Conservation (phyloP, 2,888 invertebrate genomes). For the Automeris io region DNA sequence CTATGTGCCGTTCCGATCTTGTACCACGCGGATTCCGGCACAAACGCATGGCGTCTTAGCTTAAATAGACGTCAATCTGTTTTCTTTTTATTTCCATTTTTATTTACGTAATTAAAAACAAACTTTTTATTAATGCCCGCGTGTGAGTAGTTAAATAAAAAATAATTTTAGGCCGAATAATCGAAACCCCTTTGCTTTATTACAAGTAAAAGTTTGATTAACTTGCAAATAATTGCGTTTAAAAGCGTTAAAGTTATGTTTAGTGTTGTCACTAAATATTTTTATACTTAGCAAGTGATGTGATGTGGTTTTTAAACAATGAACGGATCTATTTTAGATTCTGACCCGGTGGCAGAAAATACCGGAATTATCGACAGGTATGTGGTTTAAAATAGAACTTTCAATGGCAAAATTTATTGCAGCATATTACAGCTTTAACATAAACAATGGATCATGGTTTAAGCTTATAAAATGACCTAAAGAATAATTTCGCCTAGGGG, state of each 20-base stretch:
- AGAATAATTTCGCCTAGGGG: too few relatives aligned
- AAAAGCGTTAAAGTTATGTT: not conserved
- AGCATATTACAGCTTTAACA: too few relatives aligned
- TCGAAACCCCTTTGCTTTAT: conserved; percentile 10
- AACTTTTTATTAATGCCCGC: conserved; percentile 21
- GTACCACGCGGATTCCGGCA: conserved; percentile 25
- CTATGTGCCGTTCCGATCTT: conserved; percentile 16
- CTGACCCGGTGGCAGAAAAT: conserved; percentile 7
- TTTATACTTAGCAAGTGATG: not conserved
- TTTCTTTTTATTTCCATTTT: conserved; percentile 17
- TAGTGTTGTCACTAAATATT: not conserved
- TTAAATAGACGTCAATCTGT: conserved; percentile 24
- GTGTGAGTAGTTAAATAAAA: not conserved
- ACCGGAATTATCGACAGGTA: conserved; percentile 9
- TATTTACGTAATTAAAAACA: conserved; percentile 13
- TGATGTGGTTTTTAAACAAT: conserved; percentile 8
- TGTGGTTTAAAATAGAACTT: conserved; percentile 1
- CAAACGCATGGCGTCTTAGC: conserved; percentile 35
- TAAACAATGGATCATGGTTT: too few relatives aligned
- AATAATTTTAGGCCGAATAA: conserved; percentile 1
- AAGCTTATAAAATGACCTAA: too few relatives aligned
- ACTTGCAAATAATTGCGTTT: not conserved
- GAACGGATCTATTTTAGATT: conserved; percentile 9
- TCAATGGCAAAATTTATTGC: not conserved
- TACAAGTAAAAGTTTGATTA: conserved; percentile 2